Evolutionary conservation across 2,113 vertebrate species (phyloP), one percentile per base, ranked within the genome.

Genomic region (Mustela lutreola): DNA sequence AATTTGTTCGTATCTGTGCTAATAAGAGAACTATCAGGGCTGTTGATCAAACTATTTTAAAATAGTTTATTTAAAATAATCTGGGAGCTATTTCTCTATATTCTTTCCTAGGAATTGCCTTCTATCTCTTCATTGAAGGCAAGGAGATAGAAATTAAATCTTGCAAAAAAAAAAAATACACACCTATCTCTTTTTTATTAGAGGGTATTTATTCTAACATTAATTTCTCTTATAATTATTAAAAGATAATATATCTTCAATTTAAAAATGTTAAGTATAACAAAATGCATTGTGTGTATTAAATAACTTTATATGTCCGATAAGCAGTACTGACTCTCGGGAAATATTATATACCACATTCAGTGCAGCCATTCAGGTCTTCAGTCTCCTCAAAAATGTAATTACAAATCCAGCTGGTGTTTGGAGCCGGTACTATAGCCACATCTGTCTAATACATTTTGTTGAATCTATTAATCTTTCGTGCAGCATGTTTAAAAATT

Each of bases 391-490:
- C n/a, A 45, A 81, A 92, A 92, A 92, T 82, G 31, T 92, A 94
- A 92, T 87, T 76, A 63, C 33, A 90, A 94, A 81, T 84, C 62
- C 88, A 96, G 75, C 85, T 88, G 92, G 75, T 63, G 50, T 81
- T 65, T 91, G 76, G 75, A 97, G 36, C 31, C 36, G 24, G 42
- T 63, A 36, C 33, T 7, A 16, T 58, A 42, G 56, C 60, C 80
- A 53, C 85, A 83, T 95, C 92, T 97, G 95, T 65, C 70, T 62
- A 76, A 91, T 90, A 12, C 81, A 97, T 96, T 95, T 76, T 33
- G 15, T 71, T 48, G 48, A 86, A 65, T 90, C 73, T 85, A 48
- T 94, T 97, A 94, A 92, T 97, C 96, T 97, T 88, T 91, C 71
- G 92, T 88, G 73, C 63, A 60, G 83, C 9, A 28, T 60, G n/a